Base-by-base conservation (phyloP, 2,888 invertebrate genomes). In the Mimachlamys varia region DNA sequence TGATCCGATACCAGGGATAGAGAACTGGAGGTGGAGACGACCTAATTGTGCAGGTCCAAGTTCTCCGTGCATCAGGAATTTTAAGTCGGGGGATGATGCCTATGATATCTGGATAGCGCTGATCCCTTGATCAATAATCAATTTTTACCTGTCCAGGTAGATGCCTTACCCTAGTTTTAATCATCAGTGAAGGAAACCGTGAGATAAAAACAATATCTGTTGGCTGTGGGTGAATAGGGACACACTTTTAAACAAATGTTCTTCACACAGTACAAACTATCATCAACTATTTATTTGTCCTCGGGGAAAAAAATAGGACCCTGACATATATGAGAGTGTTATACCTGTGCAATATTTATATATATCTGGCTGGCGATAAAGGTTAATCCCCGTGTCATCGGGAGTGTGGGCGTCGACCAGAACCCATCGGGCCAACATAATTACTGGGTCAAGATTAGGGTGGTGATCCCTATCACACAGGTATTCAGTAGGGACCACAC, bases 51-150 rank as follows among this genome's bases (percentile, higher is more conserved):
- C 76, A 76, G 76, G 76, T 58, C 58, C 58, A 58, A 22, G 76
- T 76, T 76, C 76, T 76, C 76, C 76, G 76, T 76, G 76, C 76
- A 76, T 33, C 76, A 76, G 76, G 76, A 76, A 76, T 76, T 76
- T 76, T 76, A 76, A 76, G 76, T 76, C 76, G 7, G 76, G 22
- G 27, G 76, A 76, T 76, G 76, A 76, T 76, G 33, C 33, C 76
- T 33, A 27, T 22, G 76, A 76, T 76, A 76, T 76, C 33, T 10
- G 76, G 33, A 76, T 76, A 76, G 33, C 76, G 27, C 76, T 76
- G 76, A 76, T 76, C 76, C 76, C 33, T 76, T 76, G 27, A 76
- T 76, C 76, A 76, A 76, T 76, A 76, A 76, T 76, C 76, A 76
- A 76, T 76, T 76, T 76, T 76, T 76, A 76, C 76, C 76, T 76